phyloP scores from a whole-genome alignment of 2,888 invertebrate species.

The Biston stratarius region DNA sequence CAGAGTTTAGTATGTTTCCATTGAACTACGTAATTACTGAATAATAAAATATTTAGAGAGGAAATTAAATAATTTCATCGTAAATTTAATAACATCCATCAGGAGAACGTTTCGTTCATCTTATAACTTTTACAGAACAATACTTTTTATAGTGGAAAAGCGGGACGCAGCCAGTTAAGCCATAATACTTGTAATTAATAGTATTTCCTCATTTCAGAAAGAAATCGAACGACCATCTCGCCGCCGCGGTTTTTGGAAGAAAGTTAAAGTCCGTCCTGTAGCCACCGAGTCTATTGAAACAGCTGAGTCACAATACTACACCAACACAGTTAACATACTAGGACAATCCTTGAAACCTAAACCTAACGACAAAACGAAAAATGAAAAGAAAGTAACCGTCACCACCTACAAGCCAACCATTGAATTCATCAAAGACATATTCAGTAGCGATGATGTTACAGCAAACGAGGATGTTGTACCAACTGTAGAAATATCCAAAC shows the following conservation, averaged over 20 bases:
- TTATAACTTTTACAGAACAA: no score
- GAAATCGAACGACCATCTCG: conserved; percentile 64
- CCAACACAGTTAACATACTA: conserved; percentile 86
- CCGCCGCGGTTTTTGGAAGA: conserved; percentile 91
- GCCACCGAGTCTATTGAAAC: conserved; percentile 89
- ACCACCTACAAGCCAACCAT: conserved; percentile 77
- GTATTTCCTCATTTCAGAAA: conserved; percentile 59
- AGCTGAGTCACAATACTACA: conserved; percentile 91
- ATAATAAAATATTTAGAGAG: no score
- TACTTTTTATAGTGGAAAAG: no score
- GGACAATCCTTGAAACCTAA: conserved; percentile 58
- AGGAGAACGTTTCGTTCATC: no score
- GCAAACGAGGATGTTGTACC: conserved; percentile 31
- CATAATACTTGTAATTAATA: background rate
- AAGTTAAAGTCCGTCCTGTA: conserved; percentile 88
- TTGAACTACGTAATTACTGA: no score
- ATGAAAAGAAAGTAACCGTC: conserved; percentile 59
- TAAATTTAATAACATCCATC: no score
- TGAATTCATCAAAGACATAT: conserved; percentile 68
- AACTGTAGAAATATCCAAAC: conserved; percentile 69
- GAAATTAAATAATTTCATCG: no score
- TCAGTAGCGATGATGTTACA: conserved; percentile 59
- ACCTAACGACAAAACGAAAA: conserved; percentile 60
- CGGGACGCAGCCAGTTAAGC: background rate
- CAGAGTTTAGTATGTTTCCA: no score